phyloP scores from a whole-genome alignment of 2,797 vertebrate genomes.

The Sarcoramphus papa region DNA sequence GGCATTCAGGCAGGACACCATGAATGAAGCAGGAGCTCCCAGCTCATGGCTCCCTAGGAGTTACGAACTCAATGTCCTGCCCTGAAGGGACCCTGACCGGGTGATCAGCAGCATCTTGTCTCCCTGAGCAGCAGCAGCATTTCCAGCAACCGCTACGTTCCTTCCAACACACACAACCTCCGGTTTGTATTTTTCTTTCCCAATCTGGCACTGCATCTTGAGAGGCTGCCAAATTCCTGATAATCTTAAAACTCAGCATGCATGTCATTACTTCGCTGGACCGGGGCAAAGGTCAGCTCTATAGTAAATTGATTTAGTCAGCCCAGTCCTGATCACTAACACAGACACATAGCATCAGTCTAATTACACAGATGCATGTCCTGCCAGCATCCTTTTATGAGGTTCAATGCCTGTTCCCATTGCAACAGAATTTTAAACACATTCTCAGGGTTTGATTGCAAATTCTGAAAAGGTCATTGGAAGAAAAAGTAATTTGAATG shows the following conservation, averaged over 20 bases:
- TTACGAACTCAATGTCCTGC: accelerated
- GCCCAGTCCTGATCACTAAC: neutral
- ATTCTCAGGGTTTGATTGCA: neutral
- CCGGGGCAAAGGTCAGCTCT: neutral
- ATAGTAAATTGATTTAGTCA: neutral
- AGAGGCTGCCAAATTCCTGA: neutral
- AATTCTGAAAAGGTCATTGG: neutral
- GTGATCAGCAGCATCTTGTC: neutral
- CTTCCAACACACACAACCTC: neutral
- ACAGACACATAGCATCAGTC: neutral
- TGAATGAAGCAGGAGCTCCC: neutral
- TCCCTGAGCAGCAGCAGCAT: neutral
- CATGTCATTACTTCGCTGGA: neutral
- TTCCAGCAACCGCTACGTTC: neutral
- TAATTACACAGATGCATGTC: neutral
- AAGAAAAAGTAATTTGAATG: neutral
- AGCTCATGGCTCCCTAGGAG: neutral
- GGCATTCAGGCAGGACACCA: neutral
- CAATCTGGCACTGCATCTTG: neutral
- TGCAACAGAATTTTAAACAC: neutral
- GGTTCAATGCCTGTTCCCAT: neutral
- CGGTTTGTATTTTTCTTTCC: neutral
- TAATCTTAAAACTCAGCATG: neutral
- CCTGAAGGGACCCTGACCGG: no score
- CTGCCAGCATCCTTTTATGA: neutral